Base-by-base conservation (phyloP, 1,140 invertebrate species). In the Gonatopus flavifemur region DNA sequence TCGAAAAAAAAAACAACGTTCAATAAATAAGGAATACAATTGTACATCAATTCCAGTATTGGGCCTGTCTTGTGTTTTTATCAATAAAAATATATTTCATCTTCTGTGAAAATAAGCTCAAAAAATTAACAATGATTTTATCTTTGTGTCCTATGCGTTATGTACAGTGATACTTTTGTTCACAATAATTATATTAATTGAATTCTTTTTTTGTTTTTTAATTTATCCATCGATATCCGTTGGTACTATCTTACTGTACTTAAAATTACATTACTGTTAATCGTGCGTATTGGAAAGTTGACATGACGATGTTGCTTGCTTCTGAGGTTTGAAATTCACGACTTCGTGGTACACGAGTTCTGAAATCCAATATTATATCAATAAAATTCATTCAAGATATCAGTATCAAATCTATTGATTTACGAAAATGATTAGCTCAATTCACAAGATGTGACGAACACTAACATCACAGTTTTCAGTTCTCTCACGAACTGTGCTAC, bases 301-400 rank as follows among this genome's bases (percentile, higher is more conserved):
- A 38, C 53, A 74, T 8, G 78, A 78, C 43, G 69, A 73, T 62
- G 80, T 73, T 55, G 81, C 75, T 58, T 81, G 67, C 36, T 82
- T 81, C 42, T 86, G 85, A 4, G 88, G 86, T 52, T 83, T 82
- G 74, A 91, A 91, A 52, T 84, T 88, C 30, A 86, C 78, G 13
- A 88, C 85, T 80, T 90, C 89, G 64, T 89, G 84, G 67, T 87
- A 88, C 13, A 91, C 87, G 31, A 90, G 76, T 60, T 90, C 88
- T 88, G 75, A 42, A 86, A 82, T 57, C 54, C 62, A 57, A 57
- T 51, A 52, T 57, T n/a, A n/a, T n/a, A n/a, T n/a, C 3, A 8
- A 50, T 10, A 40, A 55, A 37, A 49, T 30, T 47, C 13, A 25
- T 32, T 33, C 13, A 38, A 33, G 39, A 35, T 39, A 41, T 46